phyloP scores from a whole-genome alignment of 2,113 vertebrate species.

The Oryzias melastigma region DNA sequence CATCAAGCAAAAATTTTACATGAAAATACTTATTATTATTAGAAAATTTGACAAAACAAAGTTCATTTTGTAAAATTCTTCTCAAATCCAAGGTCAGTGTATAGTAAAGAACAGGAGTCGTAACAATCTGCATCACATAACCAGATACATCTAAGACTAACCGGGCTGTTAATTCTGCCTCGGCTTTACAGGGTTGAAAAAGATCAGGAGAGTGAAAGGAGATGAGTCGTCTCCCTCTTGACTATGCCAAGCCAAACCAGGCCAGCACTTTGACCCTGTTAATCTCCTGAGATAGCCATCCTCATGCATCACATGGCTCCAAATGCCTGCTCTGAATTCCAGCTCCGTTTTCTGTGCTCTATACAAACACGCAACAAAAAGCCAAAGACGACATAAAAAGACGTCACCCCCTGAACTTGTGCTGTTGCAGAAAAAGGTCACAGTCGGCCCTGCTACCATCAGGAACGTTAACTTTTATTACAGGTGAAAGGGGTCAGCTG shows the following conservation, averaged over 20 bases:
- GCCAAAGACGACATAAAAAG: conserved; percentile 5
- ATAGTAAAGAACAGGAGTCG: too few relatives aligned
- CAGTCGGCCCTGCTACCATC: conserved; percentile 43
- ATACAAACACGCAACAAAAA: not conserved
- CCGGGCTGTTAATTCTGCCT: not conserved
- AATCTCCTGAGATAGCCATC: conserved; percentile 43
- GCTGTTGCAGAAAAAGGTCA: conserved; percentile 48
- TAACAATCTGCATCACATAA: not conserved
- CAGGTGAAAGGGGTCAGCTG: conserved; percentile 5
- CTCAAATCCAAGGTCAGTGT: too few relatives aligned
- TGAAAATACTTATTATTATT: too few relatives aligned
- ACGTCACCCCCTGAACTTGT: conserved; percentile 30
- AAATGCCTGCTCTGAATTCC: not conserved
- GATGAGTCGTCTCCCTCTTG: conserved; percentile 22
- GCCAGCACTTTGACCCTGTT: conserved; percentile 45
- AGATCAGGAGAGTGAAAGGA: conserved; percentile 47
- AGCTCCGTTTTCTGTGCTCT: conserved; percentile 1
- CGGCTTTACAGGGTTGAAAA: conserved; percentile 10
- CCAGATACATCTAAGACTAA: not conserved
- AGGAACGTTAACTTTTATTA: conserved; percentile 13
- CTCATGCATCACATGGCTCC: conserved; percentile 14
- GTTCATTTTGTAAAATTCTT: too few relatives aligned
- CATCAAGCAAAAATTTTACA: too few relatives aligned
- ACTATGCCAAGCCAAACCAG: conserved; percentile 19
- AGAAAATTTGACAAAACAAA: too few relatives aligned